Percentiles rank a stretch among this genome's conserved stretches.
Conservation (phyloP, 2,888 invertebrate genomes). For the Eumerus sabulonum region DNA sequence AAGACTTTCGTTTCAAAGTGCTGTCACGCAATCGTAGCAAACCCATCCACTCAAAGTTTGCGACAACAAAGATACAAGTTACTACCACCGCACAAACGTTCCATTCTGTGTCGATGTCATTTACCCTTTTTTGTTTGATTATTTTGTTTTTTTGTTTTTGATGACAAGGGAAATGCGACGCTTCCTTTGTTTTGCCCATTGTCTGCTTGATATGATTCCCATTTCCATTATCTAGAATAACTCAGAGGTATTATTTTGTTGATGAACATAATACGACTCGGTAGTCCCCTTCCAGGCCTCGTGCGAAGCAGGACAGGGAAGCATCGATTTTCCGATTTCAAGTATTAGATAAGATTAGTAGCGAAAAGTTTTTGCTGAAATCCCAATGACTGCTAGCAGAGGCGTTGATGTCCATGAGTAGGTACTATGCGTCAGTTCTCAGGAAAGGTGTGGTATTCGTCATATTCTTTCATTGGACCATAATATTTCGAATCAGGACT, state of each 20-base stretch:
- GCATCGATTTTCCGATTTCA: slow-evolving; percentile 24
- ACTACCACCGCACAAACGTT: no score
- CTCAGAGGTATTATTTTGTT: slow-evolving; percentile 3
- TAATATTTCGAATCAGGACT: no score
- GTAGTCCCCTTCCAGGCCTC: no score
- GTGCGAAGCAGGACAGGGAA: background rate
- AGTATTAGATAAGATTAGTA: slow-evolving; percentile 11
- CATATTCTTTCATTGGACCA: no score
- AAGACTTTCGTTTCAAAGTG: background rate
- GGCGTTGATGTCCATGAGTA: background rate
- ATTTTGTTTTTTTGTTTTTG: background rate
- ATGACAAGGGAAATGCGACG: slow-evolving; percentile 8
- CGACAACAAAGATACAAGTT: background rate
- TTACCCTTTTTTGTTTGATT: slow-evolving; percentile 12
- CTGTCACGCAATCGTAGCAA: slow-evolving; percentile 3
- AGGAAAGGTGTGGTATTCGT: no score
- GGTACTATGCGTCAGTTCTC: background rate
- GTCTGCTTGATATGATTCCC: slow-evolving; percentile 2
- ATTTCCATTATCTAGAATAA: slow-evolving; percentile 13
- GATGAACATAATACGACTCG: no score
- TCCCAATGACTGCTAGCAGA: background rate
- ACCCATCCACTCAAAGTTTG: slow-evolving; percentile 10
- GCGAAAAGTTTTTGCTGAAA: background rate
- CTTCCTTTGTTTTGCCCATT: slow-evolving; percentile 3
- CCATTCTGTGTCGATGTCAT: slow-evolving; percentile 4